Base-by-base conservation (phyloP, 37 sponge, comb jelly and placozoan genomes). In the Beroe forskalii region DNA sequence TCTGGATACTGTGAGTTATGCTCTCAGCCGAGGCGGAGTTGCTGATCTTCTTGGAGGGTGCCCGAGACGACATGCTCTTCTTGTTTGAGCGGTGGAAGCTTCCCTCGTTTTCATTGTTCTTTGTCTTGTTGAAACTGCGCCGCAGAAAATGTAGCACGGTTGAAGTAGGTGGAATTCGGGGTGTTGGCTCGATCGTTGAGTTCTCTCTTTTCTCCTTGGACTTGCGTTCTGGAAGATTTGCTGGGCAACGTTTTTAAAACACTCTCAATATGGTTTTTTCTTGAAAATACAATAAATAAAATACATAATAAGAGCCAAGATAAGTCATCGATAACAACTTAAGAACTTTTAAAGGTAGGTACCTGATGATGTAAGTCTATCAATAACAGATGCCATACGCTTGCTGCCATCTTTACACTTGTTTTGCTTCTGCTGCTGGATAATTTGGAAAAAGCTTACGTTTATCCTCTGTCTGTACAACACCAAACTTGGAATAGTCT, bases 381-480 rank as follows among this genome's bases (percentile, higher is more conserved):
- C 75, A 8, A 72, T 72, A 8, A 72, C 75, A 72, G 75, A 72
- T 4, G 75, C 28, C 75, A 72, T 72, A 3, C 75, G 3, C 40
- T 36, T 72, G 30, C 75, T 36, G 37, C 75, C 75, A 8, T 72
- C 75, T 32, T 72, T 72, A 35, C 19, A 38, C 22, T 72, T 72
- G 75, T 20, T 37, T 30, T 72, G 75, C 30, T 72, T 72, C 40
- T 72, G 75, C 30, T 72, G 75, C 22, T 72, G 75, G 23, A 72
- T 72, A 22, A 72, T 72, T 36, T 72, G 75, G n/a, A 36, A 72
- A 72, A 1, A 72, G 38, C 75, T 72, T 72, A 1, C 75, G 33
- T 72, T 72, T 72, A 39, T 72, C 75, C 33, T 72, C 75, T 12
- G 75, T 72, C 23, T 72, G 75, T 22, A 72, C 75, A 72, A 72